These are phyloP conservation scores for Xestobium rufovillosum DNA, from an alignment of 2,888 invertebrate genomes.

Conservation along the genomic window DNA sequence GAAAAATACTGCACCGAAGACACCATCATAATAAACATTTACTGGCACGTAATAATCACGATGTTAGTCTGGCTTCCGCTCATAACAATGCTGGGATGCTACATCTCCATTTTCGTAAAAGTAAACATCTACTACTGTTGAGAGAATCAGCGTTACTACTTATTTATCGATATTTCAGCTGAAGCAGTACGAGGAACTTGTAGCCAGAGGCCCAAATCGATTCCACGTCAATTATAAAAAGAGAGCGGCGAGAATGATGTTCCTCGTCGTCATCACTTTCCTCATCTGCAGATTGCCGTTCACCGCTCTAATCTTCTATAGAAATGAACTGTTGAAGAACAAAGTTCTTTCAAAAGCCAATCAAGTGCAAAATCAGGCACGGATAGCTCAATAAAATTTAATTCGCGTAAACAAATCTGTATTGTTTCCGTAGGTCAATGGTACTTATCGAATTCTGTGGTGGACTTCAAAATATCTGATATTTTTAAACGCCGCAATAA, in stretches of 20 bases:
- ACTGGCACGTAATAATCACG: constrained; percentile 71
- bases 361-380: constrained; percentile 40
- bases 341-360: constrained; percentile 36
- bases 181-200: constrained; percentile 4
- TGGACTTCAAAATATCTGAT: constrained; percentile 62
- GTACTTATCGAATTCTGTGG: constrained; percentile 54
- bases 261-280: constrained; percentile 60
- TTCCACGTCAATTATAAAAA: constrained; percentile 56
- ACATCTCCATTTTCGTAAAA: constrained; percentile 63
- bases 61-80: constrained; percentile 74
- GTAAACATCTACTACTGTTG: no score
- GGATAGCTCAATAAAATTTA: no score
- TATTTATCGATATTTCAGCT: constrained; percentile 4
- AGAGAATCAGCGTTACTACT: no score
- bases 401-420: constrained; percentile 3
- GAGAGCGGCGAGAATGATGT: constrained; percentile 62
- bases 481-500: constrained; percentile 64
- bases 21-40: constrained; percentile 53
- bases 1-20: constrained; percentile 74
- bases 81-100: constrained; percentile 64
- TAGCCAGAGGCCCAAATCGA: constrained; percentile 30
- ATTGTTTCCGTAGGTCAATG: constrained; percentile 46
- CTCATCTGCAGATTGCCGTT: constrained; percentile 66
- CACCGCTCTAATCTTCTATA: constrained; percentile 60
- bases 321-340: constrained; percentile 45